Evolutionary conservation across 2,888 invertebrate species (phyloP), one percentile per base, ranked within the genome.

Genomic region (Meandrusa payeni): DNA sequence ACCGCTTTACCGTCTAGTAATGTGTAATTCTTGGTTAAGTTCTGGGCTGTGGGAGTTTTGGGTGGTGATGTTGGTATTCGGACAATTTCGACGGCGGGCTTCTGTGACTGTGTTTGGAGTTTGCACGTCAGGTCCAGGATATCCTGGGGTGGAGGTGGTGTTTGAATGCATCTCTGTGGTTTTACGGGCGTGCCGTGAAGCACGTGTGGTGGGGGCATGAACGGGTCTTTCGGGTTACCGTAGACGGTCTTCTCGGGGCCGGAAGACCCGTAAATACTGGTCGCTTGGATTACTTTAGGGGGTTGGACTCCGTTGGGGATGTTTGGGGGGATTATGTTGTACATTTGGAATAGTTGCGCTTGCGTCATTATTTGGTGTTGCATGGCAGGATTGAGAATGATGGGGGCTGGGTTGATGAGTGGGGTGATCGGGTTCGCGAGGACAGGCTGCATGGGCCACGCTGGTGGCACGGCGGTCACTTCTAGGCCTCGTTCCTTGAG

Each of bases 401-500:
- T 58, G 9, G 67, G 34, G 46, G 54, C 38, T 3, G 53, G 81
- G 72, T 51, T 49, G 0, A 61, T 36, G 1, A 59, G 46, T 0
- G 62, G 59, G 2, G 53, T 43, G 24, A 55, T 43, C 17, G 54
- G 58, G 42, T 37, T 27, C 27, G 24, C 43, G 36, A 23, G 48
- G 22, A 40, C 75, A 61, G 50, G 48, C 15, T 46, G 37, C 33
- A 45, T 69, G 31, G 62, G 56, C 74, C 68, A 65, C 24, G 73
- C 69, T 15, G 81, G 72, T 12, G 88, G 80, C 0, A 94, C 89
- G 0, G 94, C 91, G 0, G 94, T 94, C 1, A 94, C 94, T 64
- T 94, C 94, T 2, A 94, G 75, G 0, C 94, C 94, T 6, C 93
- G 90, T 58, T 94, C 93, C 44, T 93, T 92, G 23, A 94, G 79